phyloP scores from a whole-genome alignment of 2,113 vertebrate species.

The Bujurquina vittata region DNA sequence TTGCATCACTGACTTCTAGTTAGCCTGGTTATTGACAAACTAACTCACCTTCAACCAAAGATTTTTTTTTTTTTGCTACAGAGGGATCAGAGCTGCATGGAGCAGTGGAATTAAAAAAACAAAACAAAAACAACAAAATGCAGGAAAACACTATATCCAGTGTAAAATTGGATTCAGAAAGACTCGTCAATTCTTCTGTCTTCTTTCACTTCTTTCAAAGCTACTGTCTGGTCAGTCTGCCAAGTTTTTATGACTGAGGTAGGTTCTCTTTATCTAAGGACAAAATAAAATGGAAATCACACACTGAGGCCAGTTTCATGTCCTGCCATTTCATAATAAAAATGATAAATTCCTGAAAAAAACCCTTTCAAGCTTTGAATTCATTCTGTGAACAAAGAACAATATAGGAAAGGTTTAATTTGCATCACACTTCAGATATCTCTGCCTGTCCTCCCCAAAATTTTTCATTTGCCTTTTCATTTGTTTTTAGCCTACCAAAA shows the following conservation, averaged over 20 bases:
- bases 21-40: neutral
- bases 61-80: slow-evolving; percentile 7
- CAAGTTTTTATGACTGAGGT: slow-evolving; percentile 82
- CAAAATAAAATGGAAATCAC: slow-evolving; percentile 68
- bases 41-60: neutral
- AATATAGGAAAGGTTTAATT: slow-evolving; percentile 46
- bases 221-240: slow-evolving; percentile 76
- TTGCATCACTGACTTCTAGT: slow-evolving; percentile 7
- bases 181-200: slow-evolving; percentile 47
- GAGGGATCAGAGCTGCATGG: slow-evolving; percentile 46
- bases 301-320: slow-evolving; percentile 53
- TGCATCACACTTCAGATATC: slow-evolving; percentile 55
- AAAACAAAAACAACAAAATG: neutral
- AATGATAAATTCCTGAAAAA: slow-evolving; percentile 66
- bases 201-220: slow-evolving; percentile 49
- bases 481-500: slow-evolving; percentile 51
- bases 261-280: slow-evolving; percentile 79
- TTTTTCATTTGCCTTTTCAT: slow-evolving; percentile 9
- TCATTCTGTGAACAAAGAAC: slow-evolving; percentile 53
- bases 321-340: slow-evolving; percentile 62
- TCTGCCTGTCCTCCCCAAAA: slow-evolving; percentile 28
- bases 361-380: slow-evolving; percentile 62
- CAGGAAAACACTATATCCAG: slow-evolving; percentile 69
- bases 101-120: slow-evolving; percentile 10
- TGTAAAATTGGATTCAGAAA: slow-evolving; percentile 73